Conservation (phyloP, 2,888 invertebrate species). For the Apeira syringaria region DNA sequence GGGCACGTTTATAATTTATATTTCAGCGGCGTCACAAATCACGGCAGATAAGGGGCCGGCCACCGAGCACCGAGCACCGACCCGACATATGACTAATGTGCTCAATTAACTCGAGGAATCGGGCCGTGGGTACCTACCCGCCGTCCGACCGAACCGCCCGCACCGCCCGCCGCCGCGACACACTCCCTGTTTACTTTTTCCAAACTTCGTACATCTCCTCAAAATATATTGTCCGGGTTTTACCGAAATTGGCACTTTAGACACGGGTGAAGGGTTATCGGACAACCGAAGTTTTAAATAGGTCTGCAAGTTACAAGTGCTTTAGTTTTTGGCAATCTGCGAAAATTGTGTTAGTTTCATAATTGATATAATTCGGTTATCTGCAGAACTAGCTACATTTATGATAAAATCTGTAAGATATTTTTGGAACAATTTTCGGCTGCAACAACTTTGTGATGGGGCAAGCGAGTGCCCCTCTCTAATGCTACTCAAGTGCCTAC, state of each 20-base stretch:
- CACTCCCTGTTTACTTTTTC: conserved; percentile 63
- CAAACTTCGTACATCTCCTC: conserved; percentile 49
- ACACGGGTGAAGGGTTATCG: conserved; percentile 17
- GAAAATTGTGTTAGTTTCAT: conserved; percentile 4
- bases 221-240: conserved; percentile 50
- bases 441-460: too few relatives aligned
- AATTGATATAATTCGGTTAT: conserved; percentile 2
- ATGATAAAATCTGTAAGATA: too few relatives aligned
- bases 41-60: conserved; percentile 62
- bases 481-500: too few relatives aligned
- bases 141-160: too few relatives aligned
- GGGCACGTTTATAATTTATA: conserved; percentile 57
- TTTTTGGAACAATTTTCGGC: too few relatives aligned
- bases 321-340: conserved; percentile 9
- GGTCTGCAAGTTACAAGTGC: conserved; percentile 15
- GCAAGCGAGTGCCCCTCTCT: too few relatives aligned
- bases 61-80: conserved; percentile 49
- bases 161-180: conserved; percentile 30
- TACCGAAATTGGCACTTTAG: conserved; percentile 11
- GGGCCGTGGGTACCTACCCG: conserved; percentile 30
- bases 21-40: conserved; percentile 70
- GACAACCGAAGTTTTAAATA: conserved; percentile 14
- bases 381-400: conserved; percentile 2
- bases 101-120: conserved; percentile 68
- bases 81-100: conserved; percentile 70